Base-by-base conservation (phyloP, 2,888 invertebrate genomes). In the Hemithea aestivaria region DNA sequence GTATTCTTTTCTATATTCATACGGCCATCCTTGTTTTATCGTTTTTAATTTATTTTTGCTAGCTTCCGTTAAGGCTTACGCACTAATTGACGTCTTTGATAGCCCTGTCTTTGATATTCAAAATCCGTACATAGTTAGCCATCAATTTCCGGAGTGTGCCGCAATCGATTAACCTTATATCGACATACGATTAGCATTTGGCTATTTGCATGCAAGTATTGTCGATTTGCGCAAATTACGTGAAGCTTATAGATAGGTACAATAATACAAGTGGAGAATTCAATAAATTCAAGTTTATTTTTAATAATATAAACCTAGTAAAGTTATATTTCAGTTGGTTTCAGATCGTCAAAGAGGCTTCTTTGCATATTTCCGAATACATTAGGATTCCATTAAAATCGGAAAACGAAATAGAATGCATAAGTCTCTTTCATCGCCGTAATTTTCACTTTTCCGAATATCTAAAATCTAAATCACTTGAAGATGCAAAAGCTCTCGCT, bases 91-190 rank as follows among this genome's bases (percentile, higher is more conserved):
- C n/a, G n/a, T n/a, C n/a, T n/a, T n/a, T n/a, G n/a, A n/a, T n/a
- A n/a, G n/a, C n/a, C n/a, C n/a, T n/a, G n/a, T n/a, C n/a, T n/a
- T n/a, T n/a, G n/a, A n/a, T 50, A 50, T 53, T 48, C 52, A 29
- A 30, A 32, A 16, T 34, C 31, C 41, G 23, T 36, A 44, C 40
- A 33, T 28, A 31, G 46, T 40, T 37, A 44, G n/a, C n/a, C 48
- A 51, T 35, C 50, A 49, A 48, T 55, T 62, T 64, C 62, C 62
- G 59, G 56, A 39, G 47, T 50, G 50, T 56, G 57, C 56, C 52
- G 52, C 50, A 40, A 27, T 33, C 51, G 62, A 62, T 63, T 59
- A 61, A 45, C 53, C 53, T 50, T 58, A 56, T 47, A 51, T 43
- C 46, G 53, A 34, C 29, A 20, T 28, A 40, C 45, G 47, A 64